These are phyloP conservation scores for Serranus cabrilla DNA, from an alignment of 2,797 vertebrate species.

Conservation along the genomic window DNA sequence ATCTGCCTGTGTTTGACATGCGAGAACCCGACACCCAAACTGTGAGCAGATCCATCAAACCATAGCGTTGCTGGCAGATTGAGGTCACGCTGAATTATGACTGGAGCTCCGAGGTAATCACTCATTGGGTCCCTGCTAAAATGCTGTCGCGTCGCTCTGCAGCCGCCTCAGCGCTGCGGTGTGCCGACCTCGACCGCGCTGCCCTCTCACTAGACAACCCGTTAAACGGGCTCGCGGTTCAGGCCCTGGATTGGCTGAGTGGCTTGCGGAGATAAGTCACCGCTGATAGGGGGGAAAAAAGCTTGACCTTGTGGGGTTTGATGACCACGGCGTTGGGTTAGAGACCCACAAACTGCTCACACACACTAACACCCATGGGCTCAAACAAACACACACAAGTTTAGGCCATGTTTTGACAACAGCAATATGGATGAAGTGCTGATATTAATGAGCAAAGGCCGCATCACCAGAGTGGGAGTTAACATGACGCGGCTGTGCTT, in stretches of 20 bases:
- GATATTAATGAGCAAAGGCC: slow-evolving; percentile 46
- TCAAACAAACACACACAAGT: slow-evolving; percentile 26
- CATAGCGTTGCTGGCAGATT: slow-evolving; percentile 84
- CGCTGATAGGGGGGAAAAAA: slow-evolving; percentile 52
- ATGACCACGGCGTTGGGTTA: slow-evolving; percentile 38
- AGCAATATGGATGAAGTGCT: slow-evolving; percentile 45
- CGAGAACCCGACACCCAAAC: slow-evolving; percentile 78
- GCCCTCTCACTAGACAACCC: slow-evolving; percentile 68
- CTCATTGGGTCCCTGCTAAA: slow-evolving; percentile 84
- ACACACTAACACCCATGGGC: slow-evolving; percentile 33
- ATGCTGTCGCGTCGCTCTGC: slow-evolving; percentile 64
- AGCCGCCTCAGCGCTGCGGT: slow-evolving; percentile 64
- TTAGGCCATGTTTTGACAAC: slow-evolving; percentile 60
- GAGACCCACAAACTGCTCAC: slow-evolving; percentile 30
- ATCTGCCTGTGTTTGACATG: slow-evolving; percentile 83
- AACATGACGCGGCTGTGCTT: slow-evolving; percentile 47
- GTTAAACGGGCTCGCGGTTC: slow-evolving; percentile 74
- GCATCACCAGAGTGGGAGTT: slow-evolving; percentile 29
- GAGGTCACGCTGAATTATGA: slow-evolving; percentile 90
- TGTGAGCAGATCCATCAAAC: slow-evolving; percentile 85
- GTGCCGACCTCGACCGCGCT: slow-evolving; percentile 80
- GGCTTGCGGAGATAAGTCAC: slow-evolving; percentile 78
- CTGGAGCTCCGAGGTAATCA: slow-evolving; percentile 86
- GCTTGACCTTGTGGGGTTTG: slow-evolving; percentile 76
- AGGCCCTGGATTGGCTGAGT: slow-evolving; percentile 58